These are phyloP conservation scores for Neoitamus cyanurus DNA, from an alignment of 2,888 invertebrate species.

Conservation along the genomic window DNA sequence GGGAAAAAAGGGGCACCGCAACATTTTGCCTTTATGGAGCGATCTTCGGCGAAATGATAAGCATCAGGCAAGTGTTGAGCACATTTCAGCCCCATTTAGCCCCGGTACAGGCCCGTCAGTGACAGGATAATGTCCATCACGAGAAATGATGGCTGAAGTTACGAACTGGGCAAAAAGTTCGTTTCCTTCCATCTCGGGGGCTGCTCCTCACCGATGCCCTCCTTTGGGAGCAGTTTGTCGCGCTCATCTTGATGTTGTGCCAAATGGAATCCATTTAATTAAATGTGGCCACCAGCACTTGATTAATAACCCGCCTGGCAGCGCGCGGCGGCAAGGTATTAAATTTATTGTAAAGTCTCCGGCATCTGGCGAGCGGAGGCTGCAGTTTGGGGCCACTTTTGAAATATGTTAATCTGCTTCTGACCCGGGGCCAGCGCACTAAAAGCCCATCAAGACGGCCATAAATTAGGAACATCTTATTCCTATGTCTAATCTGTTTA, in stretches of 20 bases:
- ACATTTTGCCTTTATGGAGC: constrained; percentile 3
- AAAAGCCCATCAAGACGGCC: not conserved
- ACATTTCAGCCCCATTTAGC: constrained; percentile 4
- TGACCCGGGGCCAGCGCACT: not conserved
- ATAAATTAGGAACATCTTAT: not conserved
- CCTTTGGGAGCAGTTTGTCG: constrained; percentile 4
- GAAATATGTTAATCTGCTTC: not conserved
- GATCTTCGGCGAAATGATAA: not conserved
- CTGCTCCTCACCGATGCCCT: not conserved
- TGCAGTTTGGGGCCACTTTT: not conserved
- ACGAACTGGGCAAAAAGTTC: constrained; percentile 3
- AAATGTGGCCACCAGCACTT: not conserved
- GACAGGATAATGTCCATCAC: not conserved
- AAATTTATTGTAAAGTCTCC: not conserved
- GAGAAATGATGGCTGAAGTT: not conserved
- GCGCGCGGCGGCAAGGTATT: not conserved
- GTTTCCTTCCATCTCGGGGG: not conserved
- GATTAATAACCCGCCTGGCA: constrained; percentile 1
- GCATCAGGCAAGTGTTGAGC: constrained; percentile 2
- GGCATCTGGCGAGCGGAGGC: not conserved
- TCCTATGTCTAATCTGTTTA: not conserved
- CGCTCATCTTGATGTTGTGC: not conserved
- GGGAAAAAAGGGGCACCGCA: not conserved
- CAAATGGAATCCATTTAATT: constrained; percentile 24
- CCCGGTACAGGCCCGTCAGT: not conserved